Base-by-base conservation (phyloP, 2,888 invertebrate genomes). In the Microplitis manilae region DNA sequence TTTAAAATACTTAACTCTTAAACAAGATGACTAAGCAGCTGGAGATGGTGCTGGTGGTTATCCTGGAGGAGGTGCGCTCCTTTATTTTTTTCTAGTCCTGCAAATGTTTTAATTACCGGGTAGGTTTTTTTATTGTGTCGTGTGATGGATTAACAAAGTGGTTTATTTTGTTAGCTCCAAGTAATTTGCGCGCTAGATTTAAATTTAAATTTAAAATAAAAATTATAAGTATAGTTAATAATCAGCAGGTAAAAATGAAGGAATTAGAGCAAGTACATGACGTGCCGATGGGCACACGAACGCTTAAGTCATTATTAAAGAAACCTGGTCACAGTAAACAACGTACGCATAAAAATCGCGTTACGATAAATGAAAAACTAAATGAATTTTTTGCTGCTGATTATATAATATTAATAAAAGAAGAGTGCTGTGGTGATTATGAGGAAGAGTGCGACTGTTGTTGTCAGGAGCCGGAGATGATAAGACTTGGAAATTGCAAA, bases 381-480 rank as follows among this genome's bases (percentile, higher is more conserved):
- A 97, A 97, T 91, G 96, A 96, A 89, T 96, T 96, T 91, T 96
- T 97, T 90, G 97, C 97, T 85, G 96, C 97, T 73, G 96, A 97
- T 91, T 97, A 97, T 87, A 96, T 97, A 86, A 97, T 97, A 85
- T 92, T 96, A 80, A 96, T 97, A 81, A 94, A 96, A 79, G 96
- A 97, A 88, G 96, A 96, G 89, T 96, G 96, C 87, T 94, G 94
- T 85, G 95, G 94, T 87, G 96, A 95, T 77, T 96, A 96, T 86
- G 96, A 96, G 87, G 93, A 93, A 80, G 92, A 93, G 83, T 94
- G 93, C 88, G 93, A 94, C 77, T 92, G 92, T 71, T 91, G 92
- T 75, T 96, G 95, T 85, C 95, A 95, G 85, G 94, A 94, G 86
- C 94, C 93, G 86, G 94, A 94, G 87, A 91, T 94, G 91, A 92